phyloP scores from a whole-genome alignment of 2,113 vertebrate genomes.

The Panurus biarmicus region DNA sequence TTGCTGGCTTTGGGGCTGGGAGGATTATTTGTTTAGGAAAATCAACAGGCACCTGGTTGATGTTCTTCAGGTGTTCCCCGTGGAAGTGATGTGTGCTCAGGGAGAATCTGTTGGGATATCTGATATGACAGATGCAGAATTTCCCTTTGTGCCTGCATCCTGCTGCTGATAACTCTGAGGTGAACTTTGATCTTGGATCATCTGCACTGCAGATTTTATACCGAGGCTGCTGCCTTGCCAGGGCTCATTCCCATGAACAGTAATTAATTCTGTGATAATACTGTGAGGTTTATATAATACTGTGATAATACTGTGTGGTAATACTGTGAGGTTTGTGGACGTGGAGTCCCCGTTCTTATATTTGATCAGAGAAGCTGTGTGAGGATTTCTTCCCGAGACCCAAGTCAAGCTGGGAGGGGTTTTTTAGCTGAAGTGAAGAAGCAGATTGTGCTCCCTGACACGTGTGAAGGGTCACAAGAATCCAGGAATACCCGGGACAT shows the following conservation, averaged over 20 bases:
- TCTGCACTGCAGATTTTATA: not conserved
- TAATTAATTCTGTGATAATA: not conserved
- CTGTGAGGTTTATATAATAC: not conserved
- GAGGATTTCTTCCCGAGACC: accelerated
- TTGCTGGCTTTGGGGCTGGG: not conserved
- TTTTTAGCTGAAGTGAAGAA: not conserved
- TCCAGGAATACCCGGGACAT: not conserved
- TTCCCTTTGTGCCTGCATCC: not conserved
- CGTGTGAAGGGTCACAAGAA: not conserved
- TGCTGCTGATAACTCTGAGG: not conserved
- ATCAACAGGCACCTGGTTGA: not conserved
- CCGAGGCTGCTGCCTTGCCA: not conserved
- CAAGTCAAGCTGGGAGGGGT: not conserved
- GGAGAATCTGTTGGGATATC: not conserved
- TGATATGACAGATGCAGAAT: not conserved
- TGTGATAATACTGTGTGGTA: too few relatives aligned
- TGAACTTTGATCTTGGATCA: slow-evolving; percentile 9
- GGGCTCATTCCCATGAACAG: not conserved
- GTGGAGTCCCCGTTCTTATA: not conserved
- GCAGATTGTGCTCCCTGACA: not conserved
- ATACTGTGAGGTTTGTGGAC: not conserved
- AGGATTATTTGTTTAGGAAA: not conserved
- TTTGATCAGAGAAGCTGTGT: not conserved
- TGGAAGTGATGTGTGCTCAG: not conserved
- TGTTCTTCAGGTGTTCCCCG: not conserved